Conservation (phyloP, 2,113 vertebrate species). For the Acanthochromis polyacanthus region DNA sequence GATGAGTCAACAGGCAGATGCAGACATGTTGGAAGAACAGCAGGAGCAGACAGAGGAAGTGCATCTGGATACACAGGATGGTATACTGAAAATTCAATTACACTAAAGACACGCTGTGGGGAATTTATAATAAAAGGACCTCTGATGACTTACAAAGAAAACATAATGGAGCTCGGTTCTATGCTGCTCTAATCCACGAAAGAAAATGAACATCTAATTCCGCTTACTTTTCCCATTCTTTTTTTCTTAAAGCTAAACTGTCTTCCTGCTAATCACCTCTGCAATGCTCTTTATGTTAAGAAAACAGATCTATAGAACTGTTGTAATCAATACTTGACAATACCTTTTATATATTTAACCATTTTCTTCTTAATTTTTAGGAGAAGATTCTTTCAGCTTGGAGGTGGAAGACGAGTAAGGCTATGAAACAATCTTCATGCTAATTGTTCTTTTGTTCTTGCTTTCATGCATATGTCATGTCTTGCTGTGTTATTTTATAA, state of each 20-base stretch:
- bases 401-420: slow-evolving; percentile 26
- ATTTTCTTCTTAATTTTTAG: slow-evolving; percentile 5
- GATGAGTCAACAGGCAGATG: not conserved
- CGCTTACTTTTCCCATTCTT: too few relatives aligned
- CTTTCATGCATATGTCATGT: too few relatives aligned
- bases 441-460: not conserved
- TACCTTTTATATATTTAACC: not conserved
- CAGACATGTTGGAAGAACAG: slow-evolving; percentile 3
- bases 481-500: too few relatives aligned
- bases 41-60: not conserved
- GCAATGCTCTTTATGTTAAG: too few relatives aligned
- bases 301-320: not conserved
- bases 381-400: slow-evolving; percentile 8
- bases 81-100: slow-evolving; percentile 40
- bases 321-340: too few relatives aligned
- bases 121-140: slow-evolving; percentile 4
- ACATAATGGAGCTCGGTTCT: not conserved
- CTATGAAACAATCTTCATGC: not conserved
- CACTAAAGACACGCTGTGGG: slow-evolving; percentile 3
- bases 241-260: too few relatives aligned
- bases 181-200: too few relatives aligned
- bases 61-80: slow-evolving; percentile 6
- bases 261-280: too few relatives aligned
- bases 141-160: slow-evolving; percentile 9
- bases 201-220: too few relatives aligned